Base-by-base conservation (phyloP, 2,113 vertebrate genomes). In the Stictonetta naevosa region DNA sequence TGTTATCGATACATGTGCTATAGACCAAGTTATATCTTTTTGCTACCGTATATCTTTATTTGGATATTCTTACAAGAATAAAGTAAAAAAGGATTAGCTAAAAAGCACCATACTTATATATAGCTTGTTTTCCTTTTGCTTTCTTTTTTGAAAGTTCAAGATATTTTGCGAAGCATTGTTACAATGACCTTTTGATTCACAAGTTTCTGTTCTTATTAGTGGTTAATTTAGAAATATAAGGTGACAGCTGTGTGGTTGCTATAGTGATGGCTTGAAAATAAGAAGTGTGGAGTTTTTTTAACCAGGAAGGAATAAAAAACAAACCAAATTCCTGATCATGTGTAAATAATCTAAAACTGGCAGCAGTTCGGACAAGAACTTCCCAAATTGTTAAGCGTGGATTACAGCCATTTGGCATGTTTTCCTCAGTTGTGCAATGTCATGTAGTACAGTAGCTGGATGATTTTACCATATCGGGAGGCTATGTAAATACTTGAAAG, bases 361-460 rank as follows among this genome's bases (percentile, higher is more conserved):
- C 91, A 95, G 72, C 52, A 68, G 16, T n/a, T 80, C 0, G 1
- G 28, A 64, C 13, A 50, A 79, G 71, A 91, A 68, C 28, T 95
- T 93, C 69, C 69, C 73, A 86, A 74, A 90, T 36, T 33, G 56
- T 59, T 76, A 72, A 53, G 60, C 1, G 1, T 93, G 80, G 67
- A 80, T 95, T 79, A 31, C 50, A 82, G 91, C 82, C 92, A 79
- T 82, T 86, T 96, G 79, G 84, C 84, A 50, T 6, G 29, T 29
- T 72, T 76, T 42, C 18, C 62, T 55, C 5, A 13, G 46, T 74
- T 83, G 58, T 92, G 26, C 67, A 58, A 29, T 52, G 56, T 86
- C 80, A 63, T 82, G 92, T 80, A 93, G 76, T 74, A 93, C 90
- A 88, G 93, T 95, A 96, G 84, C 80, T 94, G 87, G 55, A 93